Evolutionary conservation across 2,888 invertebrate species (phyloP), one percentile per base, ranked within the genome.

Genomic region (Leptothorax acervorum): DNA sequence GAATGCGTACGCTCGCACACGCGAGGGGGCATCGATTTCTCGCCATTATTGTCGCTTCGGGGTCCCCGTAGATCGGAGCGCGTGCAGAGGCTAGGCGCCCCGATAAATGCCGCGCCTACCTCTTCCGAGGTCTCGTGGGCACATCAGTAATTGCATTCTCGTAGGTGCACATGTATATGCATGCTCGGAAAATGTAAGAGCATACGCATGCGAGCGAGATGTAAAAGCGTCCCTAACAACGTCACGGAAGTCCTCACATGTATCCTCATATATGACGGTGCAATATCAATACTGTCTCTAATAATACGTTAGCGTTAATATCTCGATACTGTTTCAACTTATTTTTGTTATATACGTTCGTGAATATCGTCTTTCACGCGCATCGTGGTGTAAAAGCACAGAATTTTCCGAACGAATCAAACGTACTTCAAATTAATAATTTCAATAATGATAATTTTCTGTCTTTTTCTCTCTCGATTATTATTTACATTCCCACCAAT

Each of bases 11-110:
- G 84, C 55, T 35, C 28, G 68, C 63, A 70, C 68, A 65, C 87
- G 75, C 85, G 60, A 85, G 84, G 85, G 86, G 84, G 86, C 90
- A 91, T 91, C 90, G 89, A 91, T 90, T 89, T 87, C 89, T 88
- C 90, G 85, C 87, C 85, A 90, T 91, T 91, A 91, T 90, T 85
- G 90, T 91, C 90, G 84, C 84, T 85, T 79, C 82, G 85, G 84
- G 85, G 87, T 87, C 90, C 87, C 85, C 53, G 81, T 87, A 90
- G 87, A 90, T 89, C 87, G 86, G 81, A 48, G 60, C 45, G 51
- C 83, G 53, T 68, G 42, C 82, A 28, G 70, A 35, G 55, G 23
- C 23, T 23, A 23, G 23, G 31, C 73, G 55, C 66, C 63, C 82
- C 60, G 76, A 83, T 89, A 85, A 90, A 90, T 90, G 84, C 84